These are phyloP conservation scores for Penaeus vannamei DNA, from an alignment of 1,140 invertebrate genomes.

Conservation along the genomic window DNA sequence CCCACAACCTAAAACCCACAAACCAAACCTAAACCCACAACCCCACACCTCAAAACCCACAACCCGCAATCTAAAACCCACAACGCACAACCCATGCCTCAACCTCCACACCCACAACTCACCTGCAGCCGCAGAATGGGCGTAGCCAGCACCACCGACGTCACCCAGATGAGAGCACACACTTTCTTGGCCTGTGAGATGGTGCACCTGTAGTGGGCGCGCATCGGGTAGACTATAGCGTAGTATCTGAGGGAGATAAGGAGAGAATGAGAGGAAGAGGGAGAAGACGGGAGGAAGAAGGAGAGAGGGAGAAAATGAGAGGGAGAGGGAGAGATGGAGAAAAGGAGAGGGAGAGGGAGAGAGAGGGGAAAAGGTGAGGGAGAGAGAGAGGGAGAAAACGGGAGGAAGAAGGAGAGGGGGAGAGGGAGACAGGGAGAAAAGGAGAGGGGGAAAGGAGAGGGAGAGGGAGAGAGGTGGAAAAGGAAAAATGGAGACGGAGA, in stretches of 20 bases:
- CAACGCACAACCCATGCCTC: neutral
- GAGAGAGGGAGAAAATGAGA: no score
- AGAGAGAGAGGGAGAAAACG: no score
- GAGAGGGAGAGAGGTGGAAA: no score
- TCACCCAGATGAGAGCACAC: slow-evolving; percentile 78
- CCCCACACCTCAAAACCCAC: neutral
- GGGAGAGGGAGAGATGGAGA: no score
- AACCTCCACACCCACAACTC: slow-evolving; percentile 52
- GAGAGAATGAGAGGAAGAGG: neutral
- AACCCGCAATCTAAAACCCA: no score
- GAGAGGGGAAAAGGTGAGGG: no score
- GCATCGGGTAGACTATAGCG: slow-evolving; percentile 83
- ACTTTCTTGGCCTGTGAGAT: slow-evolving; percentile 80
- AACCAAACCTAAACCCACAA: neutral
- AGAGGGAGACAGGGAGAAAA: no score
- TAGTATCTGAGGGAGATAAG: slow-evolving; percentile 78
- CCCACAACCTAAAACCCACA: neutral
- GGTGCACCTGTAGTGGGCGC: slow-evolving; percentile 81
- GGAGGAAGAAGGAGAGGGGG: no score
- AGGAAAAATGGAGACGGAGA: no score
- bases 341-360: no score
- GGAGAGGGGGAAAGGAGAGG: no score
- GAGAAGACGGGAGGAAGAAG: no score
- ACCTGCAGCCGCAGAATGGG: slow-evolving; percentile 79
- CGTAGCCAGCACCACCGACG: slow-evolving; percentile 76